Evolutionary conservation across 2,113 vertebrate species (phyloP).

Genomic region (Malurus elegans): DNA sequence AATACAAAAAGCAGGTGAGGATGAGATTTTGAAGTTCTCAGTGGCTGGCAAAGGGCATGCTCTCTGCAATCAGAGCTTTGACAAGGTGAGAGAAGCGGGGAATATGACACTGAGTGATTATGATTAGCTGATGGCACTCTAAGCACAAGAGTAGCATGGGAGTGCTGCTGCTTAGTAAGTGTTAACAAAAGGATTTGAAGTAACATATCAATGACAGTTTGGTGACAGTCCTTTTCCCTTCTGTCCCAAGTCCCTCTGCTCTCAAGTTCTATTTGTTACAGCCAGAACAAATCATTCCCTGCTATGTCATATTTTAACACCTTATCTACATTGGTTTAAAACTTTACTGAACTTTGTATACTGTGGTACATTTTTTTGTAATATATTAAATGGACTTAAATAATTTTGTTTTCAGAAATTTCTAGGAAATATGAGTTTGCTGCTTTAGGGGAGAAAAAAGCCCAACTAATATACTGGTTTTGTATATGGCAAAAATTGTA

Average conservation of each 20-base stretch:
- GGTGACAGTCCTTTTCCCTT: background rate
- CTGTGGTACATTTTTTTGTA: background rate
- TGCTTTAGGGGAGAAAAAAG: background rate
- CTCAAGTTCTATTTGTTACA: background rate
- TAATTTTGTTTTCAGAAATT: background rate
- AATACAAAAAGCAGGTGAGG: background rate
- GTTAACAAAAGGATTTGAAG: background rate
- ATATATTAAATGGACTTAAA: background rate
- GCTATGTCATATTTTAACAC: background rate
- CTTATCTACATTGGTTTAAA: background rate
- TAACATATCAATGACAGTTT: background rate
- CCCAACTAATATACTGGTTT: background rate
- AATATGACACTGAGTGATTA: background rate
- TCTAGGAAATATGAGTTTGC: background rate
- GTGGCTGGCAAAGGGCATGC: background rate
- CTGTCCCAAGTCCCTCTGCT: background rate
- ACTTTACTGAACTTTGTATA: background rate
- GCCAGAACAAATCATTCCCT: background rate
- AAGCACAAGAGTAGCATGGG: background rate
- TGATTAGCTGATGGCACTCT: background rate
- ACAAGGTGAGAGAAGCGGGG: background rate
- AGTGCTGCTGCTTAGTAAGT: background rate
- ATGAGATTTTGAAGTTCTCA: background rate
- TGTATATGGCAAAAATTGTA: background rate
- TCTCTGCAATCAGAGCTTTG: background rate